Evolutionary conservation across 2,113 vertebrate genomes (phyloP).

Genomic region (Hepsetus odoe): DNA sequence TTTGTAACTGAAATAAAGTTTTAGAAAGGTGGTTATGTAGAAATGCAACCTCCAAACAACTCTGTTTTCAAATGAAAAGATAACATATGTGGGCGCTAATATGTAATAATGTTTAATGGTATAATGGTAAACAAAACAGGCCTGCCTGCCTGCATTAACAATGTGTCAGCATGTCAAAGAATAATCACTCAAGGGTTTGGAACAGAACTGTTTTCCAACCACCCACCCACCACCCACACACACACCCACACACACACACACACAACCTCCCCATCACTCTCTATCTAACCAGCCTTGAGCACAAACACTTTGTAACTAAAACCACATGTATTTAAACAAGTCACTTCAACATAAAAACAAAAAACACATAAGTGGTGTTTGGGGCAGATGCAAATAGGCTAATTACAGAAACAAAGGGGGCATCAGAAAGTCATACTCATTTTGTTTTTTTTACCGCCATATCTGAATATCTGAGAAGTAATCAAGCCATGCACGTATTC

Average conservation of each 20-base stretch:
- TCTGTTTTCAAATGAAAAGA: neutral
- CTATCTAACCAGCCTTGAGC: slow-evolving; percentile 27
- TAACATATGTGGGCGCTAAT: slow-evolving; percentile 28
- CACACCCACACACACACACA: slow-evolving; percentile 25
- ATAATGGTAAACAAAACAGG: slow-evolving; percentile 40
- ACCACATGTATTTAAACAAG: slow-evolving; percentile 51
- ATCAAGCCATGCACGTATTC: neutral
- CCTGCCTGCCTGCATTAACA: slow-evolving; percentile 40
- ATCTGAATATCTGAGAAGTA: neutral
- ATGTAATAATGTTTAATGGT: slow-evolving; percentile 26
- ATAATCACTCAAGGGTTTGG: slow-evolving; percentile 51
- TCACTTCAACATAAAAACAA: slow-evolving; percentile 31
- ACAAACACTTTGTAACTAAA: slow-evolving; percentile 38
- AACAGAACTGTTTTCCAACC: slow-evolving; percentile 28
- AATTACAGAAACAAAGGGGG: slow-evolving; percentile 1
- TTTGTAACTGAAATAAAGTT: neutral
- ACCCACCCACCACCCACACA: slow-evolving; percentile 20
- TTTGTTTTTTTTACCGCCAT: neutral
- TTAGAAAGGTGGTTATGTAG: neutral
- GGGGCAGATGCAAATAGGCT: slow-evolving; percentile 2
- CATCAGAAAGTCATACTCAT: slow-evolving; percentile 1
- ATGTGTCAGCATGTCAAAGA: slow-evolving; percentile 42
- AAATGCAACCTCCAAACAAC: neutral
- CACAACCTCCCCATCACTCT: neutral
- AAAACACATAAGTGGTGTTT: neutral